Evolutionary conservation across 2,113 vertebrate species (phyloP).

Genomic region (Noturus placidus): DNA sequence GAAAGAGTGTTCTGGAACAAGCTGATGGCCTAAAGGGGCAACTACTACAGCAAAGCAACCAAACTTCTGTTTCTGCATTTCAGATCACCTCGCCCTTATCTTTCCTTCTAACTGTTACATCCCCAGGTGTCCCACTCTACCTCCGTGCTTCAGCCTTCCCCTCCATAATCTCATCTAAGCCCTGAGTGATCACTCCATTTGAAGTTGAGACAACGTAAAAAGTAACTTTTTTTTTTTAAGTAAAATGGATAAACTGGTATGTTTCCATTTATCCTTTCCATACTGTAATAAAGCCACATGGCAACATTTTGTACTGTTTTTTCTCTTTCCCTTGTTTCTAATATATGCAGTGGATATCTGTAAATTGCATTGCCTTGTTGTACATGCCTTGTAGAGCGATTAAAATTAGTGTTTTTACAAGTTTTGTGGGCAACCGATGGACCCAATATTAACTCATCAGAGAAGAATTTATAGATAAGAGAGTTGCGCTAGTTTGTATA

Average conservation of each 20-base stretch:
- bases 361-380: constrained; percentile 57
- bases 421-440: constrained; percentile 31
- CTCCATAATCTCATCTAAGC: constrained; percentile 13
- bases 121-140: constrained; percentile 55
- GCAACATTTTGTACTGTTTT: constrained; percentile 42
- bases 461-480: constrained; percentile 49
- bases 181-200: constrained; percentile 29
- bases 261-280: constrained; percentile 30
- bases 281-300: constrained; percentile 46
- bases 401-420: constrained; percentile 32
- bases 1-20: constrained; percentile 23
- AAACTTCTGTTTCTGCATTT: not conserved
- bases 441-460: constrained; percentile 45
- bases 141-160: constrained; percentile 40
- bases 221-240: not conserved
- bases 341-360: constrained; percentile 50
- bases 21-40: constrained; percentile 40
- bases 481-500: constrained; percentile 8
- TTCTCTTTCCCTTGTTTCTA: constrained; percentile 24
- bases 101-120: constrained; percentile 56
- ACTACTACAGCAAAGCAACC: constrained; percentile 23
- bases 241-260: not conserved
- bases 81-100: constrained; percentile 52
- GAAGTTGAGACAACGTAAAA: not conserved
- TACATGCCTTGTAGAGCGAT: constrained; percentile 58